Evolutionary conservation across 2,888 invertebrate species (phyloP).

Genomic region (Endomychus coccineus): DNA sequence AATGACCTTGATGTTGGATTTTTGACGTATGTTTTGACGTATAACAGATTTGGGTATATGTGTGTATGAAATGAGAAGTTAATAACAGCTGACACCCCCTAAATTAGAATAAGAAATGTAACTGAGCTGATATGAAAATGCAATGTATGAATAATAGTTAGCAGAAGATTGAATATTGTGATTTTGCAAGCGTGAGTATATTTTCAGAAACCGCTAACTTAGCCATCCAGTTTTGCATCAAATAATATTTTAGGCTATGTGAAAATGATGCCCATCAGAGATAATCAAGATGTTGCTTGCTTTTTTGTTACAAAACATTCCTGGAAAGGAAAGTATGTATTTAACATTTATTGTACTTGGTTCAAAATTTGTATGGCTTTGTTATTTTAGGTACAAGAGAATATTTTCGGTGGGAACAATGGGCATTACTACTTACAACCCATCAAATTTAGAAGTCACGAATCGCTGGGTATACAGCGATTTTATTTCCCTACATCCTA

Average conservation of each 20-base stretch:
- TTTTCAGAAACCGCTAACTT: no score
- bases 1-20: no score
- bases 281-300: conserved; percentile 93
- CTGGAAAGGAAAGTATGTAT: conserved; percentile 96
- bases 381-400: conserved; percentile 72
- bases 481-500: conserved; percentile 38
- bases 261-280: conserved; percentile 75
- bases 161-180: no score
- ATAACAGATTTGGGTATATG: no score
- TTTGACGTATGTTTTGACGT: no score
- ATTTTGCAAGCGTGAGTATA: no score
- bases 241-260: no score
- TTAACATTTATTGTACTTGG: no score
- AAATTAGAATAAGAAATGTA: no score
- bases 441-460: conserved; percentile 79
- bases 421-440: conserved; percentile 97
- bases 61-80: no score
- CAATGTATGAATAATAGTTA: no score
- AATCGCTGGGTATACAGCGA: conserved; percentile 88
- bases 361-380: conserved; percentile 7
- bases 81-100: conserved; percentile 28
- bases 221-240: background rate
- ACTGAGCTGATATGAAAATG: conserved; percentile 14
- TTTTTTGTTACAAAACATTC: conserved; percentile 96
- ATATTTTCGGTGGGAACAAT: conserved; percentile 93